These are phyloP conservation scores for Colaptes auratus DNA, from an alignment of 2,113 vertebrate species.

Conservation along the genomic window DNA sequence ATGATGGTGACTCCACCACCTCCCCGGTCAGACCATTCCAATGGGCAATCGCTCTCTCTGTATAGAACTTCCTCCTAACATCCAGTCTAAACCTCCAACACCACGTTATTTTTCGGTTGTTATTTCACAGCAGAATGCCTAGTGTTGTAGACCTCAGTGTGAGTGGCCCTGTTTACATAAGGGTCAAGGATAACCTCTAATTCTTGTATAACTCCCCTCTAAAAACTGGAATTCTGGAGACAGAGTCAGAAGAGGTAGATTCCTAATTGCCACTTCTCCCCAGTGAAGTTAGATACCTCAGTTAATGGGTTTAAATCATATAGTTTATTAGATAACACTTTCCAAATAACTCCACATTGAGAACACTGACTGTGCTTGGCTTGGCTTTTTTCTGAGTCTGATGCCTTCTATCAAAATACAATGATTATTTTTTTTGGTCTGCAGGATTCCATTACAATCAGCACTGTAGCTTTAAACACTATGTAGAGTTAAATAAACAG, in stretches of 20 bases:
- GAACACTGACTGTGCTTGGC: neutral
- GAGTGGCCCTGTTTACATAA: neutral
- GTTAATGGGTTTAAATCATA: neutral
- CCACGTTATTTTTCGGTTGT: neutral
- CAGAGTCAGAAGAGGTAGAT: neutral
- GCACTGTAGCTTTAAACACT: neutral
- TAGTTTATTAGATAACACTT: neutral
- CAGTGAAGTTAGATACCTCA: neutral
- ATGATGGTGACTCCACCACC: no score
- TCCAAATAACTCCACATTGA: neutral
- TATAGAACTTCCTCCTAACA: no score
- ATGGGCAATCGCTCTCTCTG: no score
- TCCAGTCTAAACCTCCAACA: no score
- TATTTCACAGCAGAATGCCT: neutral
- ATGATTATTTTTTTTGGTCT: neutral
- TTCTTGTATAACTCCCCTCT: neutral
- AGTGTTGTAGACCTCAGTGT: fast-evolving
- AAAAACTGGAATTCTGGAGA: neutral
- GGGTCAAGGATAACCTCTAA: neutral
- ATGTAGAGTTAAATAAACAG: slow-evolving; percentile 1
- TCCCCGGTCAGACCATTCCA: no score
- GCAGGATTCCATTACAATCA: neutral
- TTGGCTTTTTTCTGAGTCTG: neutral
- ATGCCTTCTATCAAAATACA: neutral
- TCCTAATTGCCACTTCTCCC: neutral